phyloP scores from a whole-genome alignment of 2,888 invertebrate genomes.

The Bursaphelenchus okinawaensis region DNA sequence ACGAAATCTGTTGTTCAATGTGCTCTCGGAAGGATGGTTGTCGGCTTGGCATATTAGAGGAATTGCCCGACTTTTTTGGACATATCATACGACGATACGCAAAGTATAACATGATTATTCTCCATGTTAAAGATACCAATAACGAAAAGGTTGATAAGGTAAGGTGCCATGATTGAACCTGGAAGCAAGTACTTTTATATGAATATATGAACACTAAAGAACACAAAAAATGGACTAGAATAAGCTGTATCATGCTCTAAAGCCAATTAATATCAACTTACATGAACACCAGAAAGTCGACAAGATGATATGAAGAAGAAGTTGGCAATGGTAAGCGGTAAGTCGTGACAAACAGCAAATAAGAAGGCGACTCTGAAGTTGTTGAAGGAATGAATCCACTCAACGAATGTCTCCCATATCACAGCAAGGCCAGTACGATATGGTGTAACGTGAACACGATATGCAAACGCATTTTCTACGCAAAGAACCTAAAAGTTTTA shows the following conservation, averaged over 20 bases:
- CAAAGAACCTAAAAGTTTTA: conserved; percentile 45
- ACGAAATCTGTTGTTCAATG: conserved; percentile 32
- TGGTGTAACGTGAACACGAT: conserved; percentile 49
- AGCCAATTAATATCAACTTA: conserved; percentile 16
- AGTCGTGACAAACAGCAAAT: conserved; percentile 53
- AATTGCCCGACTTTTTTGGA: conserved; percentile 11
- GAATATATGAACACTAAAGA: too few relatives aligned
- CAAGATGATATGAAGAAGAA: conserved; percentile 55
- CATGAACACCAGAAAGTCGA: conserved; percentile 49
- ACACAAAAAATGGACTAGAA: too few relatives aligned
- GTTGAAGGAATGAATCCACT: conserved; percentile 57
- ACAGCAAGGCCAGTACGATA: conserved; percentile 53
- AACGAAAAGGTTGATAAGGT: conserved; percentile 42
- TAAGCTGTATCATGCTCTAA: too few relatives aligned
- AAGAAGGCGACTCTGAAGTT: conserved; percentile 57
- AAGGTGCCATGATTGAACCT: conserved; percentile 38
- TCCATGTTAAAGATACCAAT: conserved; percentile 46
- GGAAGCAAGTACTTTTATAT: not conserved
- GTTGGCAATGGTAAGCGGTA: conserved; percentile 54
- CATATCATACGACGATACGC: conserved; percentile 50
- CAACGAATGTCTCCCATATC: conserved; percentile 50
- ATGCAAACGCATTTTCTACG: conserved; percentile 57
- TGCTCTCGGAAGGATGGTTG: conserved; percentile 37
- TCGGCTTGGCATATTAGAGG: conserved; percentile 18
- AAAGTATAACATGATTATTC: conserved; percentile 52